phyloP scores from a whole-genome alignment of 2,888 invertebrate genomes.

The Horisme vitalbata region DNA sequence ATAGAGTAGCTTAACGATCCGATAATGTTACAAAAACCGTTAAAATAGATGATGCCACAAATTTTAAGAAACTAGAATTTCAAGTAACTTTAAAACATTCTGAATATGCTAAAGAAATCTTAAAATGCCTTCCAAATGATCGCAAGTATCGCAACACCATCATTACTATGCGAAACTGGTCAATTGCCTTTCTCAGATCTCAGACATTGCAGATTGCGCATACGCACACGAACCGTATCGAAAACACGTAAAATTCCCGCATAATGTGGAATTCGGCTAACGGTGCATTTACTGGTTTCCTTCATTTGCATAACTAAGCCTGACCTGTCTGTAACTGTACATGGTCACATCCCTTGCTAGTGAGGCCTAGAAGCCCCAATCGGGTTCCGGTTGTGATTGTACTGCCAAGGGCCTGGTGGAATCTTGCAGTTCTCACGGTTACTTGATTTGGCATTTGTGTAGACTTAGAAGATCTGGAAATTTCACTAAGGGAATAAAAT shows the following conservation, averaged over 20 bases:
- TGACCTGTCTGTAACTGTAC: constrained; percentile 22
- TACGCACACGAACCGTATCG: constrained; percentile 25
- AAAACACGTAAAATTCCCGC: constrained; percentile 34
- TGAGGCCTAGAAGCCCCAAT: constrained; percentile 16
- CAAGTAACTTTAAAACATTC: no score
- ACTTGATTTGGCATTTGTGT: background rate
- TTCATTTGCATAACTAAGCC: constrained; percentile 30
- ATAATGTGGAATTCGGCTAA: constrained; percentile 37
- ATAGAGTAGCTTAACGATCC: no score
- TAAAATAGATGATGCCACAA: no score
- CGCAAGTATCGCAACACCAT: background rate
- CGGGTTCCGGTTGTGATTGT: constrained; percentile 15
- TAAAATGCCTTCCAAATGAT: no score
- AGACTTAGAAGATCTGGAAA: background rate
- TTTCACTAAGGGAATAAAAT: no score
- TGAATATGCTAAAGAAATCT: no score
- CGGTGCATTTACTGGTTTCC: constrained; percentile 35
- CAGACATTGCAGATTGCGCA: constrained; percentile 15
- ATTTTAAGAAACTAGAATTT: no score
- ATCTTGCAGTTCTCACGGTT: constrained; percentile 5
- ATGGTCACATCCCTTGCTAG: constrained; percentile 19
- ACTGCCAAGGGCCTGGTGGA: constrained; percentile 17
- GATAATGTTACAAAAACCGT: no score
- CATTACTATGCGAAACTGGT: constrained; percentile 2
- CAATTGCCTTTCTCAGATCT: constrained; percentile 8